These are phyloP conservation scores for Hyalella azteca DNA, from an alignment of 2,888 invertebrate genomes.

Conservation along the genomic window DNA sequence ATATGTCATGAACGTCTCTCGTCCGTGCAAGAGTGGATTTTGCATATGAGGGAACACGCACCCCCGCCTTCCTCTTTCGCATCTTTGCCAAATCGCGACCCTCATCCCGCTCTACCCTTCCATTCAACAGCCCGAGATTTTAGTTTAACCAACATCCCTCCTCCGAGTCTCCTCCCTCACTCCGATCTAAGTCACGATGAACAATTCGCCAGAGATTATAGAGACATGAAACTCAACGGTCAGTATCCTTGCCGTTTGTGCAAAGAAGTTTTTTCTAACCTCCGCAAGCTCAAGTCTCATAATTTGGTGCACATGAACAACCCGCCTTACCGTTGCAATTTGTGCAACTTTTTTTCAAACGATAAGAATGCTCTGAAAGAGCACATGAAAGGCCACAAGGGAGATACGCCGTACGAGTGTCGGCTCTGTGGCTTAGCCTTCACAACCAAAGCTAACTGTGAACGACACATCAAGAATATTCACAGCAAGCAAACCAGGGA, in stretches of 20 bases:
- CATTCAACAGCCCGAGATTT: background rate
- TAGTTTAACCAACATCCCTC: background rate
- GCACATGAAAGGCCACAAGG: slow-evolving; percentile 93
- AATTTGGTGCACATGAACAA: slow-evolving; percentile 83
- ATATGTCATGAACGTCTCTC: slow-evolving; percentile 76
- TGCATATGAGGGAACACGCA: slow-evolving; percentile 56
- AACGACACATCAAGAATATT: slow-evolving; percentile 88
- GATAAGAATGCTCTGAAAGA: slow-evolving; percentile 91
- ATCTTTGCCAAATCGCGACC: background rate
- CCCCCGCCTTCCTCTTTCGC: slow-evolving; percentile 26
- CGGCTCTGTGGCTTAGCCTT: slow-evolving; percentile 95
- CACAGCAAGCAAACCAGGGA: slow-evolving; percentile 85
- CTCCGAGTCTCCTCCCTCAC: background rate
- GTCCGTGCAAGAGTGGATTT: slow-evolving; percentile 63
- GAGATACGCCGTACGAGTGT: slow-evolving; percentile 93
- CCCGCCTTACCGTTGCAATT: slow-evolving; percentile 84
- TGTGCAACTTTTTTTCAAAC: slow-evolving; percentile 86
- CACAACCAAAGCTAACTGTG: slow-evolving; percentile 96
- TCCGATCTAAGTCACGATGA: slow-evolving; percentile 71
- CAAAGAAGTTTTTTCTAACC: slow-evolving; percentile 82
- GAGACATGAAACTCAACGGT: slow-evolving; percentile 87
- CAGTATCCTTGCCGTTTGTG: slow-evolving; percentile 92
- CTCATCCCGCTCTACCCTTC: slow-evolving; percentile 16
- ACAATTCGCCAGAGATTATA: slow-evolving; percentile 83
- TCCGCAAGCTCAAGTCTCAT: slow-evolving; percentile 88